phyloP scores from a whole-genome alignment of 2,888 invertebrate species.

The Parapristionchus giblindavisi region DNA sequence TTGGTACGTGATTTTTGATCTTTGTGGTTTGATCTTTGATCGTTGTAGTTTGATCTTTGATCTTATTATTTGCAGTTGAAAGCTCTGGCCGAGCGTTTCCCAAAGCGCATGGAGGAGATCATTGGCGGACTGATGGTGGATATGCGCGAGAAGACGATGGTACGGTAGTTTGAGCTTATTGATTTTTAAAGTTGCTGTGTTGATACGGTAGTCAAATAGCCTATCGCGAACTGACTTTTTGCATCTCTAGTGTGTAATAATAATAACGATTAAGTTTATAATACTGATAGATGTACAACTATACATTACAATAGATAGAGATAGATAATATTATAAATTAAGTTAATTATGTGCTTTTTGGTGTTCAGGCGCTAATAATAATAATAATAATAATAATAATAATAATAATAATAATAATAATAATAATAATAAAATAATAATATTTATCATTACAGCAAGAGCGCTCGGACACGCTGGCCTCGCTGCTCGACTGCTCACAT shows the following conservation, averaged over 20 bases:
- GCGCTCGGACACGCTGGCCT: slow-evolving; percentile 14
- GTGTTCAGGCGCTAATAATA: too few species aligned
- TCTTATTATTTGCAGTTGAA: slow-evolving; percentile 2
- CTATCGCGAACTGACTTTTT: too few species aligned
- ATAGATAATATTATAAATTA: too few species aligned
- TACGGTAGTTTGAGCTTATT: slow-evolving; percentile 1
- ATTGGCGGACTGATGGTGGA: slow-evolving; percentile 13
- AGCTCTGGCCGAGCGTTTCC: not conserved
- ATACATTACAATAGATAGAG: too few species aligned
- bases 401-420: too few species aligned
- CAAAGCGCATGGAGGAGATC: slow-evolving; percentile 1
- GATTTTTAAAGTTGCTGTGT: not conserved
- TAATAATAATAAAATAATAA: too few species aligned
- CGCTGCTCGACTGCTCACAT: slow-evolving; percentile 11
- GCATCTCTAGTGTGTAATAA: too few species aligned
- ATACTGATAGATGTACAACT: too few species aligned
- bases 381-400: too few species aligned
- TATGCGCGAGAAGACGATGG: slow-evolving; percentile 8
- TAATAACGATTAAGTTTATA: too few species aligned
- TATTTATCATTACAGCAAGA: slow-evolving; percentile 14
- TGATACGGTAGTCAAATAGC: too few species aligned
- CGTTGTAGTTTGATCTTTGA: not conserved
- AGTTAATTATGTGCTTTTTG: too few species aligned
- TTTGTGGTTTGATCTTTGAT: not conserved
- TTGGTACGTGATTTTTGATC: slow-evolving; percentile 4